Conservation (phyloP, 2,797 vertebrate genomes). For the Rhincodon typus region DNA sequence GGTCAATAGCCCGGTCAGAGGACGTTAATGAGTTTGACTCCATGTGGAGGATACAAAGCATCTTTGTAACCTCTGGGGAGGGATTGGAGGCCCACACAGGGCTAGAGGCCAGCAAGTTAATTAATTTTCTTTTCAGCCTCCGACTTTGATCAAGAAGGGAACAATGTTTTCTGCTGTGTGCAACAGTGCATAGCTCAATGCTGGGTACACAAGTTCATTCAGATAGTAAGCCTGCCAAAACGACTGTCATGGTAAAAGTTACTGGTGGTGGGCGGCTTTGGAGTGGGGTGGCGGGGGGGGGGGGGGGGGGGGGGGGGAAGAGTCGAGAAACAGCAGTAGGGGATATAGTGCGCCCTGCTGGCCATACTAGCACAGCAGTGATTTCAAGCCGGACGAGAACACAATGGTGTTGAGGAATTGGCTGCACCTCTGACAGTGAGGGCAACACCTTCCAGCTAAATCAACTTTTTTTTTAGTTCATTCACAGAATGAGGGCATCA, state of each 20-base stretch:
- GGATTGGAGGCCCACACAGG: not conserved
- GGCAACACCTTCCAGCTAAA: not conserved
- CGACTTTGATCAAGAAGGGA: conserved; percentile 14
- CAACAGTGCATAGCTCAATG: not conserved
- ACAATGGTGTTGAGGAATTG: not conserved
- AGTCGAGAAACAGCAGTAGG: not conserved
- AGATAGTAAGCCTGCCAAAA: not conserved
- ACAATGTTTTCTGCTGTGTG: conserved; percentile 15
- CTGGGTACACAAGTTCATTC: not conserved
- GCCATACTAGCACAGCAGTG: not conserved
- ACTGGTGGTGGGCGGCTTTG: no score
- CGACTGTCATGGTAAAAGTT: no score
- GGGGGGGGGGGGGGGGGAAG: no score
- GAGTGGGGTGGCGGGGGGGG: not conserved
- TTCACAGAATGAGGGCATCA: no score
- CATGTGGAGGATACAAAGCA: conserved; percentile 18
- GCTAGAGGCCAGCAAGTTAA: conserved; percentile 11
- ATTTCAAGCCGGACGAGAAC: not conserved
- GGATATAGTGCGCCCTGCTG: not conserved
- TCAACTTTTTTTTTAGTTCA: no score
- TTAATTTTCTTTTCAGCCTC: conserved; percentile 28
- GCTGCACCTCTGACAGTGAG: not conserved
- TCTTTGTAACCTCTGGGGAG: not conserved
- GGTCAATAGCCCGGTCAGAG: conserved; percentile 8
- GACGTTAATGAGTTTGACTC: conserved; percentile 16